phyloP scores from a whole-genome alignment of 2,888 invertebrate species.

The Drosophila recens region DNA sequence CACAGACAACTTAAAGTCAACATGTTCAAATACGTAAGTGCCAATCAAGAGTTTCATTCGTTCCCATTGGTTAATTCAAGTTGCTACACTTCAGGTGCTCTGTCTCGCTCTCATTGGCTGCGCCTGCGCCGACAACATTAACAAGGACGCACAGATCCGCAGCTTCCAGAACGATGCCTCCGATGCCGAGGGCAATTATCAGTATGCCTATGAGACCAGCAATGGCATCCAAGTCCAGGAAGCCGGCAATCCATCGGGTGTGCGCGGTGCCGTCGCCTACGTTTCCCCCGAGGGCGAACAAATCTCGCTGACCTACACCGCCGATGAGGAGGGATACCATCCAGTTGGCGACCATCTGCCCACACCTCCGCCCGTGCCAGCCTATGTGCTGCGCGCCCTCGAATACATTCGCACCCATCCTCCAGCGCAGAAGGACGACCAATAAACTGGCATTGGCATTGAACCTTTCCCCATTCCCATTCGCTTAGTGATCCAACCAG shows the following conservation, averaged over 20 bases:
- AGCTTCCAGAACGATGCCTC: slow-evolving; percentile 85
- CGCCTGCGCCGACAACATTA: slow-evolving; percentile 82
- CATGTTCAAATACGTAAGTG: slow-evolving; percentile 75
- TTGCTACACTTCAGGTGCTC: slow-evolving; percentile 63
- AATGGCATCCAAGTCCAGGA: slow-evolving; percentile 88
- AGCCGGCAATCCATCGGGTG: slow-evolving; percentile 86
- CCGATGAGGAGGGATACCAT: slow-evolving; percentile 87
- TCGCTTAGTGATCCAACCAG: slow-evolving; percentile 33
- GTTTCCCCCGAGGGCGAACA: slow-evolving; percentile 86
- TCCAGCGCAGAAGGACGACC: slow-evolving; percentile 81
- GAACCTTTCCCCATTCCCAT: slow-evolving; percentile 10
- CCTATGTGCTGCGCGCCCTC: slow-evolving; percentile 86
- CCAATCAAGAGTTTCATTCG: not conserved
- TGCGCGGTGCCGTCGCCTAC: slow-evolving; percentile 86
- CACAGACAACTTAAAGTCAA: slow-evolving; percentile 33
- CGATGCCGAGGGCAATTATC: slow-evolving; percentile 85
- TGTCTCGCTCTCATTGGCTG: slow-evolving; percentile 75
- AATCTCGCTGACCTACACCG: slow-evolving; percentile 86
- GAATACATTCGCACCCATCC: slow-evolving; percentile 86
- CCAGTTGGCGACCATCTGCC: slow-evolving; percentile 85
- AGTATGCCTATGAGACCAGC: slow-evolving; percentile 86
- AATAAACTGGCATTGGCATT: slow-evolving; percentile 56
- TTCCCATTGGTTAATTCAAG: slow-evolving; percentile 5
- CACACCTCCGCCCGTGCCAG: slow-evolving; percentile 87
- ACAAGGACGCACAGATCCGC: slow-evolving; percentile 83